phyloP scores from a whole-genome alignment of 2,888 invertebrate species.

The Myopa testacea region DNA sequence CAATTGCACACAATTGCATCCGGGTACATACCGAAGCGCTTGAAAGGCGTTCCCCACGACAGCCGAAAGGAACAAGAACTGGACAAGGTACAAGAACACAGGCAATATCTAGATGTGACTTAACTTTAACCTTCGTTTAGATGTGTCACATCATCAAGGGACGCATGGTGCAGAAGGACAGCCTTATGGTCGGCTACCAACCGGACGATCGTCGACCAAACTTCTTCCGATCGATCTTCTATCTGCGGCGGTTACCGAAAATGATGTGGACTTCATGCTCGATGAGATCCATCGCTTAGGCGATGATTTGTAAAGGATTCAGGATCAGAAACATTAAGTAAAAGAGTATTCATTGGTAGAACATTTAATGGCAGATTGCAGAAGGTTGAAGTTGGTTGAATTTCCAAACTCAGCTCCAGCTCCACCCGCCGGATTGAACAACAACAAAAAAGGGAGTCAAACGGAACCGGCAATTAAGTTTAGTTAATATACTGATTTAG shows the following conservation, averaged over 20 bases:
- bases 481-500: no score
- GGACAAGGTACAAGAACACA: constrained; percentile 75
- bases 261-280: constrained; percentile 94
- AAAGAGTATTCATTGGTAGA: no score
- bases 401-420: no score
- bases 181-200: constrained; percentile 98
- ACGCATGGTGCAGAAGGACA: constrained; percentile 98
- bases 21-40: constrained; percentile 95
- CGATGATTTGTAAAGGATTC: constrained; percentile 74
- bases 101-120: background rate
- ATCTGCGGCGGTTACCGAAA: constrained; percentile 90
- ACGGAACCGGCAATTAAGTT: background rate
- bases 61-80: constrained; percentile 81
- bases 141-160: constrained; percentile 95
- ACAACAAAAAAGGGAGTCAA: constrained; percentile 15
- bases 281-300: constrained; percentile 95
- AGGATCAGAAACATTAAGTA: background rate
- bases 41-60: constrained; percentile 81
- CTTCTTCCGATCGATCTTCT: constrained; percentile 99
- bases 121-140: constrained; percentile 69
- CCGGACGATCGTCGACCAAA: constrained; percentile 96
- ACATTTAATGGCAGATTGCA: no score
- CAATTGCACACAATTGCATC: no score
- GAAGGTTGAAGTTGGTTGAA: no score
- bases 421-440: background rate